Conservation (phyloP, 30 jellyfish, hydroid and myxozoan species). For the Turritopsis dohrnii region DNA sequence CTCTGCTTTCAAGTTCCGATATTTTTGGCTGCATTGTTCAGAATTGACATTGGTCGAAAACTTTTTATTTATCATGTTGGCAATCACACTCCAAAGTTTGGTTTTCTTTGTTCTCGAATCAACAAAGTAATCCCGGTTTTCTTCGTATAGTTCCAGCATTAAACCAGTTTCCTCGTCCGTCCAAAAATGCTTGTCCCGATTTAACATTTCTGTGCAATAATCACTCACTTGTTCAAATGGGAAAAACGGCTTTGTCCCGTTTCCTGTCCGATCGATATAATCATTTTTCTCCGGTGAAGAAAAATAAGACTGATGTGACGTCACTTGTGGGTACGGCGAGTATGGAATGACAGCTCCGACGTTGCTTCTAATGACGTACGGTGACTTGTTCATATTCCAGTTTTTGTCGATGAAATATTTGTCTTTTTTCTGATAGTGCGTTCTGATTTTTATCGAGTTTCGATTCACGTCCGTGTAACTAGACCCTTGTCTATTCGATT, state of each 20-base stretch:
- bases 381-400: conserved; percentile 11
- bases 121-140: conserved; percentile 24
- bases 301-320: conserved; percentile 12
- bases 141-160: conserved; percentile 34
- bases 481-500: not conserved
- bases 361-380: conserved; percentile 15
- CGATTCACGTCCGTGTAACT: conserved; percentile 2
- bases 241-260: not conserved
- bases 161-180: conserved; percentile 35
- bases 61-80: conserved; percentile 27
- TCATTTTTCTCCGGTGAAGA: not conserved
- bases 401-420: conserved; percentile 1
- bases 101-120: conserved; percentile 31
- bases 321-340: conserved; percentile 24
- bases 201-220: conserved; percentile 26
- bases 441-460: not conserved
- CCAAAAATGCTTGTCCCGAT: conserved; percentile 38
- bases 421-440: not conserved
- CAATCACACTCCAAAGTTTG: conserved; percentile 31
- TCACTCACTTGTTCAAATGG: conserved; percentile 19
- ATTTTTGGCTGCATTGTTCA: conserved; percentile 41
- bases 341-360: not conserved
- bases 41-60: conserved; percentile 27
- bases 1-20: conserved; percentile 35
- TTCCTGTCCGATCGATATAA: not conserved